phyloP scores from a whole-genome alignment of 2,113 vertebrate species.

The Trachemys scripta region DNA sequence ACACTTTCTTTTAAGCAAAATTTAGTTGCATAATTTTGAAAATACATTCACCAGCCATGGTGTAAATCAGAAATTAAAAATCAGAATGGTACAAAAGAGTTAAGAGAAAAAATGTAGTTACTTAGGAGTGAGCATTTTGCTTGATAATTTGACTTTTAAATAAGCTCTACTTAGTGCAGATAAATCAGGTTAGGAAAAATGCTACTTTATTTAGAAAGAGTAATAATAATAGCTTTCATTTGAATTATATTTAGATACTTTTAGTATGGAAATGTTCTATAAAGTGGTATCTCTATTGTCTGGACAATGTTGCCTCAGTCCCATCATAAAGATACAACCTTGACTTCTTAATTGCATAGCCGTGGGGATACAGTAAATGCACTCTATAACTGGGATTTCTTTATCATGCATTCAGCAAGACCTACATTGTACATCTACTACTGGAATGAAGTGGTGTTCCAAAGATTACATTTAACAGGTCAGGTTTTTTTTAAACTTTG shows the following conservation, averaged over 20 bases:
- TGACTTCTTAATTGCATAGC: neutral
- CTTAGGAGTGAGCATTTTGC: neutral
- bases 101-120: neutral
- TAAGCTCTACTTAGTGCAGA: neutral
- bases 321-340: neutral
- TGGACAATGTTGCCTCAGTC: neutral
- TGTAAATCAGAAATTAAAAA: neutral
- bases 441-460: neutral
- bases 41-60: slow-evolving; percentile 6
- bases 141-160: neutral
- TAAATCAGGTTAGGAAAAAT: neutral
- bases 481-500: neutral
- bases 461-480: neutral
- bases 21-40: slow-evolving; percentile 7
- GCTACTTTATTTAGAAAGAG: neutral
- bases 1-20: neutral
- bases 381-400: neutral
- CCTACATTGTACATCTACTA: neutral
- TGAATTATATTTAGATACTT: neutral
- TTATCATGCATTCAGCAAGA: neutral
- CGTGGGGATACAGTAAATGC: slow-evolving; percentile 6
- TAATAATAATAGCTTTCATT: neutral
- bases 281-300: neutral
- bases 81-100: neutral
- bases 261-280: neutral